Percentiles rank a stretch among this genome's conserved stretches.
Conservation (phyloP, 2,113 vertebrate species). For the Panthera tigris region DNA sequence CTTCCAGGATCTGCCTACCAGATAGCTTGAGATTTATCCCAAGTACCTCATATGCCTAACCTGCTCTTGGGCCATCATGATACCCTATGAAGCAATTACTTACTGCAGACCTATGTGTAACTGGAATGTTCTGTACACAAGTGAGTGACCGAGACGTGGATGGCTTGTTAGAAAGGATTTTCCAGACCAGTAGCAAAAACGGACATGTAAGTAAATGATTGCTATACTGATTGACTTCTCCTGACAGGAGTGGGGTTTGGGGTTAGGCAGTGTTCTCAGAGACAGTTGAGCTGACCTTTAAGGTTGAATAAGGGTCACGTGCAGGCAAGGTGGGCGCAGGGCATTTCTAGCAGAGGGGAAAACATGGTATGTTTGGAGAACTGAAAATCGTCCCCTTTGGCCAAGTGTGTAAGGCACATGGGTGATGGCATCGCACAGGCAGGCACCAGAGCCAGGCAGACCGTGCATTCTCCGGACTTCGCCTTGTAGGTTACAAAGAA, state of each 20-base stretch:
- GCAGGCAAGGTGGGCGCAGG: not conserved
- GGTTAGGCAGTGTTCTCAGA: not conserved
- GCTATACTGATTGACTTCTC: not conserved
- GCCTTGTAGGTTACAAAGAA: not conserved
- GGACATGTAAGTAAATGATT: fast-evolving
- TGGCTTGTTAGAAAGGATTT: not conserved
- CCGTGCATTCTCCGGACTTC: not conserved
- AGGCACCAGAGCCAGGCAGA: not conserved
- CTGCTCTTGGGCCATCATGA: fast-evolving
- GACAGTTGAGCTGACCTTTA: not conserved
- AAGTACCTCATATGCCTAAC: not conserved
- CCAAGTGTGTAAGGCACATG: not conserved
- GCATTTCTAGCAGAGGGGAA: not conserved
- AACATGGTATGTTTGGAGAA: not conserved
- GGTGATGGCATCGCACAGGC: not conserved
- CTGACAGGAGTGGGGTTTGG: too few relatives aligned
- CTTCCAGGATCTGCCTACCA: not conserved
- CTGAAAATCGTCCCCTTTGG: not conserved
- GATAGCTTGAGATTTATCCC: not conserved
- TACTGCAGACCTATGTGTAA: not conserved
- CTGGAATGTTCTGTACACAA: not conserved
- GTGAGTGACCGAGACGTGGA: not conserved
- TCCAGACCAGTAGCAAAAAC: not conserved
- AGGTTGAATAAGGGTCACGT: not conserved
- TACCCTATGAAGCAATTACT: not conserved